Evolutionary conservation across 2,113 vertebrate genomes (phyloP).

Genomic region (Lethenteron camtschaticum): DNA sequence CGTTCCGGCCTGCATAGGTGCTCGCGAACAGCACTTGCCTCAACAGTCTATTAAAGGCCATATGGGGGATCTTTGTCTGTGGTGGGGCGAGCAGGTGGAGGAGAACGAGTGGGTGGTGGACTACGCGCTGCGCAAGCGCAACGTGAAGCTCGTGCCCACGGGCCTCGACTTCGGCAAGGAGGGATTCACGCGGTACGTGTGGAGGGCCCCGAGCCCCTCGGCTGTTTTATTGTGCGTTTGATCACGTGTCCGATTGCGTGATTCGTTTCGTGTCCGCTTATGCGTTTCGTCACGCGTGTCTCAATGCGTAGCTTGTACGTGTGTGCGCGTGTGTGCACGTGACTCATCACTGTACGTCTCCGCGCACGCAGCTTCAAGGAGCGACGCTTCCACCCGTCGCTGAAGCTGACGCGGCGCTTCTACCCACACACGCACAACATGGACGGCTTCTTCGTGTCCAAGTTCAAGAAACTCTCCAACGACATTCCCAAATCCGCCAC

Average conservation of each 20-base stretch:
- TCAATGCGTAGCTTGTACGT: neutral
- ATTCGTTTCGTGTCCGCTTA: too few species aligned
- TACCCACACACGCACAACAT: constrained; percentile 92
- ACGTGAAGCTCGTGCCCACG: constrained; percentile 64
- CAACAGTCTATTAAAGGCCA: too few species aligned
- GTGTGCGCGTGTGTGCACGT: neutral
- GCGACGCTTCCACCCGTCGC: constrained; percentile 59
- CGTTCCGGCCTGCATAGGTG: too few species aligned
- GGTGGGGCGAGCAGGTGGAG: constrained; percentile 37
- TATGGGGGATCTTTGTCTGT: too few species aligned
- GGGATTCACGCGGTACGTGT: constrained; percentile 54
- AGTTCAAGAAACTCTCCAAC: constrained; percentile 82
- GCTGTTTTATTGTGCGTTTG: neutral
- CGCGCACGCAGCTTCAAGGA: constrained; percentile 41
- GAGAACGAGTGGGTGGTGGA: constrained; percentile 98
- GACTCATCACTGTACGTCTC: neutral
- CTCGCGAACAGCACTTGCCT: too few species aligned
- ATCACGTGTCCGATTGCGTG: neutral
- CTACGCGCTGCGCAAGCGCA: constrained; percentile 83
- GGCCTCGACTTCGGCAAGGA: constrained; percentile 89
- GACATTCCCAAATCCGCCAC: constrained; percentile 28
- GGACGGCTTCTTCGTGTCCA: constrained; percentile 93
- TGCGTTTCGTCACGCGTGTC: too few species aligned
- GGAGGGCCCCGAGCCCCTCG: neutral
- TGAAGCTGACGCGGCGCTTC: constrained; percentile 47